Evolutionary conservation across 2,113 vertebrate genomes (phyloP), one percentile per base, ranked within the genome.

Genomic region (Apteryx owenii): DNA sequence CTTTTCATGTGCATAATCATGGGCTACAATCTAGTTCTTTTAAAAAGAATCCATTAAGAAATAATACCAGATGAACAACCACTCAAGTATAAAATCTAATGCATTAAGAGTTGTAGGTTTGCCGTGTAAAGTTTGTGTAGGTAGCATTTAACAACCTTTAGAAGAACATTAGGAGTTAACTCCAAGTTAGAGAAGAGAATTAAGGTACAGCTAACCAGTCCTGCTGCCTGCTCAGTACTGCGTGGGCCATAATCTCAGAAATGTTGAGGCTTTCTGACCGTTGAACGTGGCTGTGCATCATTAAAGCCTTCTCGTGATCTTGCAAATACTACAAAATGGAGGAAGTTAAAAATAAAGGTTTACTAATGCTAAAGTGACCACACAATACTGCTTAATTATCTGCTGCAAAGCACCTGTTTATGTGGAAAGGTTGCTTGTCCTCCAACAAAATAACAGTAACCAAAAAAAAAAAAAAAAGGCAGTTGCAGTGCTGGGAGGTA

Each of bases 1-100:
- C 88, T 97, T 97, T 97, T 97, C 76, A 93, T 94, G 77, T 94
- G 81, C 50, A 50, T 97, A 96, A 94, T 96, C 80, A 81, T 68
- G 84, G 94, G 85, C 62, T 94, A 92, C 95, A 94, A 93, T 94
- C 87, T 73, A 93, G 78, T 85, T 97, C 81, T 97, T 98, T 95
- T 82, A 75, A 93, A 94, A 96, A 93, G 66, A 97, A 83, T 93
- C 93, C 95, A 95, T 97, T 98, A 96, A 97, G 93, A 97, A 96
- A 94, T 97, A 92, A 85, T 95, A 96, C 69, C 76, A 92, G 56
- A 60, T 95, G 78, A 85, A 88, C 84, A 95, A 70, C 54, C 7
- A 61, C 66, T 94, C 97, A 85, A 54, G 75, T 96, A 95, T 88
- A 94, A 95, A 97, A 95, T 81, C 51, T 56, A 53, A 96, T 95